phyloP scores from a whole-genome alignment of 2,797 vertebrate genomes.

The Oceanodroma leucorhoa region DNA sequence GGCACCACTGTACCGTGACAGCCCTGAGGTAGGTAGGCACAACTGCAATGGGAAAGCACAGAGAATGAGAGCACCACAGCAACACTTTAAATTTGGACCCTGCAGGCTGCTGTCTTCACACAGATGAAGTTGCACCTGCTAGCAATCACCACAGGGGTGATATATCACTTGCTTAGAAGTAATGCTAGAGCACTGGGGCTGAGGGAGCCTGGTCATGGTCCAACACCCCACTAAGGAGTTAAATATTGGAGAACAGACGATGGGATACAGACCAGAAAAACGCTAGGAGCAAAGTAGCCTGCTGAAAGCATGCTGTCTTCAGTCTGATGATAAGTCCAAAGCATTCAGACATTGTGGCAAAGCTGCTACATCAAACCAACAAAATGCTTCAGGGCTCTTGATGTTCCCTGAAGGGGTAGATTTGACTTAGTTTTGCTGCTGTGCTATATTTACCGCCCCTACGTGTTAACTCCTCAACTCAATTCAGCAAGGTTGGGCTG shows the following conservation, averaged over 20 bases:
- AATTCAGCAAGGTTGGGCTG: neutral
- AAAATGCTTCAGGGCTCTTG: neutral
- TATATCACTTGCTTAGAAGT: neutral
- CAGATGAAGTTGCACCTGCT: neutral
- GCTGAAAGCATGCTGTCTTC: neutral
- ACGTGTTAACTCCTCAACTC: neutral
- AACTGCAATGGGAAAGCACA: accelerated
- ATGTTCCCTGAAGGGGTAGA: neutral
- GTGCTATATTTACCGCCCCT: neutral
- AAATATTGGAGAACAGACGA: neutral
- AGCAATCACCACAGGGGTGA: no score
- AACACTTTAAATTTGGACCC: neutral
- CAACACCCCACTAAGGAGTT: neutral
- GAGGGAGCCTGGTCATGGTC: neutral
- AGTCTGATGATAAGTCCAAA: neutral
- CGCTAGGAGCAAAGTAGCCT: neutral
- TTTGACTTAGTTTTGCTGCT: neutral
- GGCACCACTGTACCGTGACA: accelerated
- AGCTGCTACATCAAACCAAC: neutral
- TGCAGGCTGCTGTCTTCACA: neutral
- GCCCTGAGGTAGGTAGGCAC: neutral
- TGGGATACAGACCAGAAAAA: neutral
- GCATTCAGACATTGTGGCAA: neutral
- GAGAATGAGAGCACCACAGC: neutral
- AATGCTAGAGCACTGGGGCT: neutral